Conservation (phyloP, 2,113 vertebrate genomes). For the Oceanites oceanicus region DNA sequence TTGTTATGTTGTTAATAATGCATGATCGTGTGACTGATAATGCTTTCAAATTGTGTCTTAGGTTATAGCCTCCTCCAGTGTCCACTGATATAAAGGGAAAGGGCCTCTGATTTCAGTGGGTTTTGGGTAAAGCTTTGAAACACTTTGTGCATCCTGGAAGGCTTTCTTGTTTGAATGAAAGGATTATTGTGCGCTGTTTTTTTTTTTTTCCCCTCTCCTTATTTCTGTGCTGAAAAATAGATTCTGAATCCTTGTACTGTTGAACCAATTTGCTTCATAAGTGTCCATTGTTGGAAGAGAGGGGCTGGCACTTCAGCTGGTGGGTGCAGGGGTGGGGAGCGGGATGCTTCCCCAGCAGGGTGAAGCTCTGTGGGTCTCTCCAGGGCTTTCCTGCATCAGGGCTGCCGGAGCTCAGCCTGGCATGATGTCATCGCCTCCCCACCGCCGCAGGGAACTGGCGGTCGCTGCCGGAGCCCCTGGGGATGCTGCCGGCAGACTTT, state of each 20-base stretch:
- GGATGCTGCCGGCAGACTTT: constrained; percentile 13
- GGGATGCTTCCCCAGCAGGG: background rate
- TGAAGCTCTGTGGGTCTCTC: background rate
- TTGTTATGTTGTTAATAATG: constrained; percentile 22
- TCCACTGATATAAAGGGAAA: background rate
- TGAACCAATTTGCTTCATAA: background rate
- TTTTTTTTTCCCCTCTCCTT: background rate
- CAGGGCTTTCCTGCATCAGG: background rate
- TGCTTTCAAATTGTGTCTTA: background rate
- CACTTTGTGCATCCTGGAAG: background rate
- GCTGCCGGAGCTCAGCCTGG: background rate
- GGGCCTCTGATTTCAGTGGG: background rate
- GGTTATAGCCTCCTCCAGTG: background rate
- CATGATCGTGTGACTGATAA: background rate
- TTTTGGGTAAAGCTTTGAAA: constrained; percentile 19
- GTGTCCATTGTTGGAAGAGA: constrained; percentile 38
- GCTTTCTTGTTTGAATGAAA: constrained; percentile 49
- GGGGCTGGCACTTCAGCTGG: background rate
- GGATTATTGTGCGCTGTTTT: constrained; percentile 15
- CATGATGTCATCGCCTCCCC: constrained; percentile 71
- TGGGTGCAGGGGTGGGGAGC: constrained; percentile 35
- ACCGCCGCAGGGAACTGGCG: constrained; percentile 43
- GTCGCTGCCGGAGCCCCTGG: background rate
- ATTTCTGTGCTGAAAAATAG: constrained; percentile 40
- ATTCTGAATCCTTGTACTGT: constrained; percentile 18